Base-by-base conservation (phyloP, 1,140 invertebrate genomes). In the Pseudomyrmex flavicornis region DNA sequence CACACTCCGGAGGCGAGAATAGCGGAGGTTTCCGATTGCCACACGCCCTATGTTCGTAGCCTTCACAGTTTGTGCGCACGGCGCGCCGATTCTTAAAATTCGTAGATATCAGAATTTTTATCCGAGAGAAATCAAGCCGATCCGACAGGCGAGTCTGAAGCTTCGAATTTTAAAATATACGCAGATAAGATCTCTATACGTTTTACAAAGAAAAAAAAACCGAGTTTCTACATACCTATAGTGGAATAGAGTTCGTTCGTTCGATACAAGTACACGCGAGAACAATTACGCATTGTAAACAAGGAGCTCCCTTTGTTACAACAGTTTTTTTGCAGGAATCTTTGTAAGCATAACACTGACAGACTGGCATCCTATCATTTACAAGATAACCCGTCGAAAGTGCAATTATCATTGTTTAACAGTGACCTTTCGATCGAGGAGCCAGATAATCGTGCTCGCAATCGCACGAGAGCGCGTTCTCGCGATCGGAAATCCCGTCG, bases 401-500 rank as follows among this genome's bases (percentile, higher is more conserved):
- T 79, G 65, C 44, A 52, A 79, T 58, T 79, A 79, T 79, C 76
- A 79, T 79, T 79, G 54, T 79, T 79, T 79, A 79, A 79, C 76
- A 79, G 52, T 58, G 76, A 79, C 76, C 76, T 79, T 79, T 79
- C 35, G 20, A 59, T 79, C 35, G 5, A 35, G 35, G 63, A 48
- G 52, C 52, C 52, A 59, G 44, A 74, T 58, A 74, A 58, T 44
- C 74, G 74, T 62, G 66, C 10, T 75, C 79, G 58, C 85, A 74
- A 86, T 87, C 85, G 54, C 70, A 58, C 56, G 58, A 26, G 54
- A 26, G 20, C 20, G 73, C 66, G 65, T 48, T 52, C 74, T 87
- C 82, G 65, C 70, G 84, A 83, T 87, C 85, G 85, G 85, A 83
- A 86, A 85, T 83, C 56, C 26, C 61, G 54, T 68, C 35, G 35